Conservation (phyloP, 2,113 vertebrate genomes). For the Zapornia atra region DNA sequence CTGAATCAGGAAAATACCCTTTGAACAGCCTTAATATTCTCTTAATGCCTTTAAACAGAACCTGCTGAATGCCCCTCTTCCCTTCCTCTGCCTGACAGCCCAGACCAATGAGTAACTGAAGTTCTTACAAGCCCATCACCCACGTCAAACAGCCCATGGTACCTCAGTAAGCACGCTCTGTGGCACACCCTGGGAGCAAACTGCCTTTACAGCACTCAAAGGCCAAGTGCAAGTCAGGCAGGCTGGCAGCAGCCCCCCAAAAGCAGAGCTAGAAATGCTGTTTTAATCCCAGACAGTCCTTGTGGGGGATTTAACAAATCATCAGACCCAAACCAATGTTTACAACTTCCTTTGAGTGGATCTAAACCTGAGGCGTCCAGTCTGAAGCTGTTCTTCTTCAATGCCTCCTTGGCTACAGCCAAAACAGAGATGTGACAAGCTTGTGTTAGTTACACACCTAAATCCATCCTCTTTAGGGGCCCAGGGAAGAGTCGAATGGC, state of each 20-base stretch:
- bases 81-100: background rate
- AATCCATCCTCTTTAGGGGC: constrained; percentile 76
- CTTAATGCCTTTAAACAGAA: background rate
- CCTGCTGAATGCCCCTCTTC: background rate
- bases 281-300: background rate
- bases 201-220: background rate
- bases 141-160: background rate
- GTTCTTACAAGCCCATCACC: background rate
- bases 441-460: constrained; percentile 55
- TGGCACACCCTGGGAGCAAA: background rate
- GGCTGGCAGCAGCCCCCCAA: background rate
- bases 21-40: background rate
- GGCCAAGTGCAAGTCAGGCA: rapidly evolving
- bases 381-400: background rate
- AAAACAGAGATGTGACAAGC: background rate
- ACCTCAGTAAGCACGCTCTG: background rate
- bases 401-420: background rate
- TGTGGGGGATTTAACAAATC: background rate
- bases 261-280: background rate
- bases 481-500: constrained; percentile 78
- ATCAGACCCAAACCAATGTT: background rate
- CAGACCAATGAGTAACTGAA: background rate
- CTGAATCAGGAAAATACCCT: background rate
- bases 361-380: background rate
- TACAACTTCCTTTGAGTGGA: background rate